Conservation (phyloP, 2,888 invertebrate species). For the Buathra laborator region DNA sequence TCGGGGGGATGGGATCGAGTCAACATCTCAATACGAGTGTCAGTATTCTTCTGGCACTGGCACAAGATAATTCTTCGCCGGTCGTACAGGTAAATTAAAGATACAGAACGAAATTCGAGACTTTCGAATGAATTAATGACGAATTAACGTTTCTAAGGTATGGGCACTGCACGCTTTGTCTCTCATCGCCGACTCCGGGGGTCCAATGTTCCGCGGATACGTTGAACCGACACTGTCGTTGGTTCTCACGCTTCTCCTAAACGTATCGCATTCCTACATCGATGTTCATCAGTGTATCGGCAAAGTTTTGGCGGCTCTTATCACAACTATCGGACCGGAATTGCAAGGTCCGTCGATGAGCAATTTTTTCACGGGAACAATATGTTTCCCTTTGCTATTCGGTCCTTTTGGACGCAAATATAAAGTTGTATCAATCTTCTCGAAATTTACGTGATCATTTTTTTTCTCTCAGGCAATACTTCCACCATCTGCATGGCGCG, state of each 20-base stretch:
- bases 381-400: neutral
- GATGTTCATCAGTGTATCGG: constrained; percentile 98
- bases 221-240: constrained; percentile 97
- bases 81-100: constrained; percentile 93
- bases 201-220: constrained; percentile 99
- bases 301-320: constrained; percentile 96
- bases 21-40: constrained; percentile 98
- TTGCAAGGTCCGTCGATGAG: constrained; percentile 90
- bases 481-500: constrained; percentile 91
- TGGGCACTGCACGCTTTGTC: constrained; percentile 99
- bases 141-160: constrained; percentile 87
- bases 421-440: neutral
- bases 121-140: neutral
- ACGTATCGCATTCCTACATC: constrained; percentile 95
- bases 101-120: constrained; percentile 20
- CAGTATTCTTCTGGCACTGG: constrained; percentile 96
- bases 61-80: constrained; percentile 96
- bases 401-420: neutral
- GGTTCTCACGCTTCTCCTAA: constrained; percentile 94
- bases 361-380: neutral
- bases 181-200: constrained; percentile 98
- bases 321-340: constrained; percentile 99
- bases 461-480: constrained; percentile 87
- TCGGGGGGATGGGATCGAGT: constrained; percentile 98
- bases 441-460: neutral